Conservation (phyloP, 2,888 invertebrate species). For the Diarsia brunnea region DNA sequence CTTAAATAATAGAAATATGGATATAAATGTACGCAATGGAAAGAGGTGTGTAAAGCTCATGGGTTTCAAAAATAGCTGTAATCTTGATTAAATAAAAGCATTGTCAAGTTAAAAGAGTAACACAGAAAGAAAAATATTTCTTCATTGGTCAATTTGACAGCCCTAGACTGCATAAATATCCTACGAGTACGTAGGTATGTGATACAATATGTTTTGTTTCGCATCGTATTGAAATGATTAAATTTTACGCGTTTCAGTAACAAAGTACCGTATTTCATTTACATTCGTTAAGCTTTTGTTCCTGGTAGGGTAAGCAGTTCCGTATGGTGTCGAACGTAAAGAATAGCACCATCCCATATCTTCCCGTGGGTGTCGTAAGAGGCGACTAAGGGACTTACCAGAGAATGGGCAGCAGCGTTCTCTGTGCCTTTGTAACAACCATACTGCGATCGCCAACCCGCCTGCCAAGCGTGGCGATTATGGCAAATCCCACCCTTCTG, state of each 20-base stretch:
- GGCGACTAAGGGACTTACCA: too few relatives aligned
- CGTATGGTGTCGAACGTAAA: too few relatives aligned
- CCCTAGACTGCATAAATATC: conserved; percentile 17
- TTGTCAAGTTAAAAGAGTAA: neutral
- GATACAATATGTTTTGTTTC: conserved; percentile 20
- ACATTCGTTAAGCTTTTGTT: neutral
- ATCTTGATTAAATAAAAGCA: neutral
- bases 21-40: neutral
- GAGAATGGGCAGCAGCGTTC: too few relatives aligned
- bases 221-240: conserved; percentile 29
- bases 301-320: neutral
- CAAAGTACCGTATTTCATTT: conserved; percentile 7
- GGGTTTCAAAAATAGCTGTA: neutral
- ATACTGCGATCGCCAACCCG: too few relatives aligned
- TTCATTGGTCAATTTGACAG: neutral
- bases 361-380: too few relatives aligned
- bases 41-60: neutral
- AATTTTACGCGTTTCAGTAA: conserved; percentile 18
- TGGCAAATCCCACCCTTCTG: too few relatives aligned
- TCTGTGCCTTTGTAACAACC: too few relatives aligned
- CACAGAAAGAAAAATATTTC: neutral
- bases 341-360: too few relatives aligned
- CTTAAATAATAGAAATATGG: neutral
- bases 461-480: too few relatives aligned
- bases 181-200: neutral